Conservation (phyloP, 2,888 invertebrate genomes). For the Disparrhopalites patrizii region DNA sequence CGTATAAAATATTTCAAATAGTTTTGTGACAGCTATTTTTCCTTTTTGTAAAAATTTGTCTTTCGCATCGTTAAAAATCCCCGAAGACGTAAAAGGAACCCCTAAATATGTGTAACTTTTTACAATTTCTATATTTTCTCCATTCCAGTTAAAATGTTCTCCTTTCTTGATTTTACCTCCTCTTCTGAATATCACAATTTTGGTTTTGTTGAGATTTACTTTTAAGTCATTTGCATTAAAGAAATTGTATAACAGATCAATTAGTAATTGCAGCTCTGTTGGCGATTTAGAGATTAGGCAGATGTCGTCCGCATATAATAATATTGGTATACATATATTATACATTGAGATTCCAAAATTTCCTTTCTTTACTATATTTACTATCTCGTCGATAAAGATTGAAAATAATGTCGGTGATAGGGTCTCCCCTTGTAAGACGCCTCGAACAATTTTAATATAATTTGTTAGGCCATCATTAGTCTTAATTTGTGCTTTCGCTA, state of each 20-base stretch:
- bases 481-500: neutral
- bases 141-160: neutral
- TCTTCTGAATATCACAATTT: neutral
- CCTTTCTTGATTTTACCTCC: neutral
- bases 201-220: slow-evolving; percentile 1
- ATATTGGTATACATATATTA: neutral
- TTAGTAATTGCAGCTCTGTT: neutral
- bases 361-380: neutral
- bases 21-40: neutral
- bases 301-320: neutral
- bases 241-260: neutral
- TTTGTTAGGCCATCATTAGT: neutral
- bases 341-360: neutral
- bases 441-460: neutral
- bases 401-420: neutral
- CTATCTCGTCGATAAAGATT: neutral
- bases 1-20: neutral
- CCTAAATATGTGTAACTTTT: neutral
- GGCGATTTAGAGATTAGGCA: neutral
- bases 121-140: neutral
- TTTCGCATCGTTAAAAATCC: neutral
- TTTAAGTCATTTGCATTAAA: neutral
- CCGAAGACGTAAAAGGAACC: neutral
- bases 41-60: neutral
- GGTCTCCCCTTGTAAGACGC: slow-evolving; percentile 2